These are phyloP conservation scores for Stegostoma tigrinum DNA, from an alignment of 2,113 vertebrate genomes.

Conservation along the genomic window DNA sequence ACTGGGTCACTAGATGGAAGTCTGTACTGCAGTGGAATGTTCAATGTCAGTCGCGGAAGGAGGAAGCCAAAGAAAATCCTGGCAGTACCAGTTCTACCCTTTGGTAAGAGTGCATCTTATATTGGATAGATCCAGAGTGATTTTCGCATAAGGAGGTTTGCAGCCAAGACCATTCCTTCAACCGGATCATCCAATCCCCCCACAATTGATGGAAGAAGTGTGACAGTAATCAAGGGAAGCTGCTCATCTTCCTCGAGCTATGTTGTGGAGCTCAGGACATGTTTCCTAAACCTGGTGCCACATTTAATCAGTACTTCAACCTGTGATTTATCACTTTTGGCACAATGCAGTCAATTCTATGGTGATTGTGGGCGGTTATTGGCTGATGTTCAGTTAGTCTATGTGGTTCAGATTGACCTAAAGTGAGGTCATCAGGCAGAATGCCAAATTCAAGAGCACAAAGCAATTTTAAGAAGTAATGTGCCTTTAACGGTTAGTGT, in stretches of 20 bases:
- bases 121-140: neutral
- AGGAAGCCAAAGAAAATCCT: neutral
- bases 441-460: neutral
- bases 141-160: neutral
- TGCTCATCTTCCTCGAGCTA: neutral
- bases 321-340: neutral
- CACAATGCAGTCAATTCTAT: neutral
- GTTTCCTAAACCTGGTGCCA: neutral
- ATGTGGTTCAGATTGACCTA: neutral
- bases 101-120: neutral
- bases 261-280: neutral
- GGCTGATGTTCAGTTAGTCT: neutral
- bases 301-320: neutral
- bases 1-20: neutral
- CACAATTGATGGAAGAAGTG: neutral
- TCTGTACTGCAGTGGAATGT: neutral
- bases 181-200: neutral
- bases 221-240: neutral
- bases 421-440: neutral
- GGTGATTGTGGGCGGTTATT: neutral
- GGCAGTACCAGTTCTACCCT: neutral
- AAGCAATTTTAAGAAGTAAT: neutral
- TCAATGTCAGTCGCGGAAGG: neutral
- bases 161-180: neutral
- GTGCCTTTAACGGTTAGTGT: neutral